Base-by-base conservation (phyloP, 2,888 invertebrate genomes). In the Pocota personata region DNA sequence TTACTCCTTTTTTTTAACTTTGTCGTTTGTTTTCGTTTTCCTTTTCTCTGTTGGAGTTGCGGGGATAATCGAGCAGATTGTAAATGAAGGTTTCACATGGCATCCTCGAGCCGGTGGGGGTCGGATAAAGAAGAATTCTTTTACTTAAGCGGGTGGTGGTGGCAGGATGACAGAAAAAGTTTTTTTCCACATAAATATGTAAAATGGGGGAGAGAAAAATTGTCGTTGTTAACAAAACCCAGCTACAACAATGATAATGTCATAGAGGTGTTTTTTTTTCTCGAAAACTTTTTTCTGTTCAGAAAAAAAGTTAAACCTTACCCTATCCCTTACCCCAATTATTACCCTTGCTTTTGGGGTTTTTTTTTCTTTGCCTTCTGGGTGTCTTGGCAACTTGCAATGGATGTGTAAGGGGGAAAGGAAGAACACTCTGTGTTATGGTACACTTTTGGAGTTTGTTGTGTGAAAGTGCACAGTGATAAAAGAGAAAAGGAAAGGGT, bases 161-260 rank as follows among this genome's bases (percentile, higher is more conserved):
- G 32, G 50, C 14, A 48, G 43, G 46, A n/a, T 50, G 62, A 16
- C 55, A 58, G 75, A 48, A 71, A 71, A 78, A 72, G 40, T 72
- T 72, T 58, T 58, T 58, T 46, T 46, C 37, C 35, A 60, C 77
- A 77, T 67, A 77, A 77, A 77, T 77, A 69, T 77, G 58, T 60
- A 77, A 10, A 48, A 14, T n/a, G 40, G 19, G 14, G 14, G 10
- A 21, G 37, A 48, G 50, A 52, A 71, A 80, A 86, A 82, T 67
- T 84, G 86, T 76, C 82, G 80, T 80, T 86, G 86, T 82, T 86
- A 86, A 86, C 86, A 86, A 86, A 86, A 82, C 86, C 86, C 66
- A 82, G 72, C 86, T 82, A 86, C 86, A 86, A 84, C 86, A 76
- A 86, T 86, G 86, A 86, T 86, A 86, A 82, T 86, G 86, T 86